Conservation (phyloP, 2,888 invertebrate genomes). For the Trachelus troglodyta region DNA sequence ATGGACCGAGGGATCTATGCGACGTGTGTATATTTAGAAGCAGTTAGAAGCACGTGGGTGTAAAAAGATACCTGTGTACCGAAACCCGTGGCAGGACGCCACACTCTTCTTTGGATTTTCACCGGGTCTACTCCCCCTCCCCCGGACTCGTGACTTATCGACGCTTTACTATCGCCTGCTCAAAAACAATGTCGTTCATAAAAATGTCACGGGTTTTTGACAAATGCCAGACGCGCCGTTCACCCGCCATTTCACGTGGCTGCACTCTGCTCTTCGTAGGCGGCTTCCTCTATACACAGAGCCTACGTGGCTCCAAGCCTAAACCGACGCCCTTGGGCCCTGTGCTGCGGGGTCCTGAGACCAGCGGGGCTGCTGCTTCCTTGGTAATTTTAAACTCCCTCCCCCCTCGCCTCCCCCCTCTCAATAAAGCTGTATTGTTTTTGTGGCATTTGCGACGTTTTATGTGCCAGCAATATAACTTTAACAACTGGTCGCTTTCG, state of each 20-base stretch:
- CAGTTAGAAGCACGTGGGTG: slow-evolving; percentile 49
- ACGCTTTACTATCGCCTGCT: slow-evolving; percentile 19
- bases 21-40: slow-evolving; percentile 53
- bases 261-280: background rate
- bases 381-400: slow-evolving; percentile 19
- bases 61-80: slow-evolving; percentile 25
- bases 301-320: background rate
- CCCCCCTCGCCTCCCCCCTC: background rate
- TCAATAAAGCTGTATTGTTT: slow-evolving; percentile 61
- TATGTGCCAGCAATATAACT: slow-evolving; percentile 61
- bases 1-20: background rate
- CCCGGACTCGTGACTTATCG: slow-evolving; percentile 14
- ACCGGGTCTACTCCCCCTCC: background rate
- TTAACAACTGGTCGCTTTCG: slow-evolving; percentile 52
- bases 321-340: background rate
- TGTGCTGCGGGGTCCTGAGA: background rate
- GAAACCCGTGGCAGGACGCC: slow-evolving; percentile 2
- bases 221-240: slow-evolving; percentile 31
- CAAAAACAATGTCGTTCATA: slow-evolving; percentile 31
- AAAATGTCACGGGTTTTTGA: slow-evolving; percentile 40
- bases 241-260: background rate
- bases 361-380: slow-evolving; percentile 1
- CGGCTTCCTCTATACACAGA: background rate
- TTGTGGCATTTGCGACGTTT: slow-evolving; percentile 54
- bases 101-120: background rate